Evolutionary conservation across 1,140 invertebrate species (phyloP), one percentile per base, ranked within the genome.

Genomic region (Artemia franciscana): DNA sequence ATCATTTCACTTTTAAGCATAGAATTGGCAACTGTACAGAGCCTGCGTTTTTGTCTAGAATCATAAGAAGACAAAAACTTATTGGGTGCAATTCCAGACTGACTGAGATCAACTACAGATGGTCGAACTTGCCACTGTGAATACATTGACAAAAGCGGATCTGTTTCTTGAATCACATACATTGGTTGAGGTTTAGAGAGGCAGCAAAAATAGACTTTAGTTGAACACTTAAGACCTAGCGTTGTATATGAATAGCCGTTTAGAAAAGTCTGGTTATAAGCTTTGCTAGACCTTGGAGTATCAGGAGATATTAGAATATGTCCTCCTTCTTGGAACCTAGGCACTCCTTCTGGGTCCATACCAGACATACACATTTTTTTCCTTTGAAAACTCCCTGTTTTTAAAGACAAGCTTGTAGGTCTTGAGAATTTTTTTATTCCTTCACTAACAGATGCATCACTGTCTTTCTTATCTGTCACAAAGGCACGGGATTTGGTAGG

Each of bases 121-220:
- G 26, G 26, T 51, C 65, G 65, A 65, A 78, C 73, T 74, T 88
- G 84, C 93, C 93, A 98, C 71, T 96, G 93, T 7, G 90, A 94
- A 70, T 98, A 98, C 92, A 98, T 98, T 15, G 91, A 95, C 39
- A 96, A 74, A 68, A 85, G 88, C 65, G 88, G 84, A 70, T 90
- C 85, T 0, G 81, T 82, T 5, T 74, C 73, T 66, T 81, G 78
- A 12, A 73, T 73, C 39, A 95, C 89, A 71, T 94, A 96, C 75
- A 91, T 94, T 0, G 93, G 92, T 71, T 96, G 92, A 0, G 90
- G 85, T 66, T 88, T 81, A 71, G 91, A 92, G 21, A 91, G 75
- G 1, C 90, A 93, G 68, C 91, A 95, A 72, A 91, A 98, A 66
- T 88, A 91, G 18, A 86, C 80, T 69, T 86, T 81, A 0, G 89